Percentiles rank a stretch among this genome's conserved stretches.
phyloP scores from a whole-genome alignment of 2,113 vertebrate species.

The Muntiacus muntjak region DNA sequence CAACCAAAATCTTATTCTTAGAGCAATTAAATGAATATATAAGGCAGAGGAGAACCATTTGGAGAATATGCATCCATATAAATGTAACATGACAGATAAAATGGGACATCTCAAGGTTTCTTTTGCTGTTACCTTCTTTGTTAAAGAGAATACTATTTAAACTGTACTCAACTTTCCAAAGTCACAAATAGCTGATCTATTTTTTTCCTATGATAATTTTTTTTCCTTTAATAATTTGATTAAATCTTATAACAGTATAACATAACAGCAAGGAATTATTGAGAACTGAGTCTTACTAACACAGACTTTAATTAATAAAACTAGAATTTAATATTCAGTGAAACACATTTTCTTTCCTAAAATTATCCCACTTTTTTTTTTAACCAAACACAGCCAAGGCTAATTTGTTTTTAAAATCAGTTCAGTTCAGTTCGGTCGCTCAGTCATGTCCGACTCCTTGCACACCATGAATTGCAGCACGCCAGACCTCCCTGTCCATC shows the following conservation, averaged over 20 bases:
- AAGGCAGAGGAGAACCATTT: neutral
- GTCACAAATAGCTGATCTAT: neutral
- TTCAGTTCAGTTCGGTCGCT: no score
- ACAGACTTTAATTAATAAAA: neutral
- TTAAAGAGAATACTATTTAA: neutral
- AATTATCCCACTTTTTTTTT: neutral
- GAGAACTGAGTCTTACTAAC: neutral
- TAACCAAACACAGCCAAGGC: no score
- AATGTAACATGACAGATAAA: neutral
- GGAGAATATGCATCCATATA: neutral
- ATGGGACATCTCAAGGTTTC: neutral
- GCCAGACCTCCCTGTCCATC: no score
- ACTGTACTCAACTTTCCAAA: neutral
- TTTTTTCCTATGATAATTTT: neutral
- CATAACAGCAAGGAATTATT: no score
- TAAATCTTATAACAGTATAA: no score
- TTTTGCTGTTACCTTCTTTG: neutral
- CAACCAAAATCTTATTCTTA: neutral
- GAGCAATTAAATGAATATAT: neutral
- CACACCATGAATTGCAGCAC: no score
- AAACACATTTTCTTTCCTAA: neutral
- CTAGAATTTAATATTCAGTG: neutral
- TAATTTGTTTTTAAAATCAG: no score
- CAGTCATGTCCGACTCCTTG: no score
- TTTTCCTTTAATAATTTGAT: neutral